A percentile compares a stretch with the other conserved stretches of the same genome.
Conservation (phyloP, 2,113 vertebrate genomes). For the Python bivittatus region DNA sequence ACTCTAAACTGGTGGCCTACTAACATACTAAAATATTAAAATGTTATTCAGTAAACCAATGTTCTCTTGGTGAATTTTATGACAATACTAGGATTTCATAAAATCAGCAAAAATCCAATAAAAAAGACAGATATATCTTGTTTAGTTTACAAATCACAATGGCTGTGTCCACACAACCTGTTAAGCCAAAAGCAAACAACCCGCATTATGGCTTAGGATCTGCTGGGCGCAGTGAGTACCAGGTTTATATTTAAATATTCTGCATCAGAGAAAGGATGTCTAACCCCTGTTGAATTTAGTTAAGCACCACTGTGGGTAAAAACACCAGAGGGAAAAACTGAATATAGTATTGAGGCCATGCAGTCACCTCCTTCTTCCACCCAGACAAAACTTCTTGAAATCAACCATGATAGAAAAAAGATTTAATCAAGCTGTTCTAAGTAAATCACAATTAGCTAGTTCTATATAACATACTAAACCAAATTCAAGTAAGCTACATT, state of each 20-base stretch:
- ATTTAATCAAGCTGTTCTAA: not conserved
- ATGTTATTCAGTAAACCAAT: not conserved
- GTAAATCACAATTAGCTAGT: not conserved
- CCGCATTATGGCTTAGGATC: not conserved
- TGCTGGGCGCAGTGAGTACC: not conserved
- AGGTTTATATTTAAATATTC: not conserved
- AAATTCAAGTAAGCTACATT: too few relatives aligned
- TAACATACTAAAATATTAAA: not conserved
- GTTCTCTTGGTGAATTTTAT: not conserved
- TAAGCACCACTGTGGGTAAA: not conserved
- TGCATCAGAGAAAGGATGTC: not conserved
- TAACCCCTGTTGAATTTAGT: not conserved
- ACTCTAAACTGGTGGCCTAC: not conserved
- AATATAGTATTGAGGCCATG: not conserved
- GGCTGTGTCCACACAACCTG: not conserved
- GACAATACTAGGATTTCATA: not conserved
- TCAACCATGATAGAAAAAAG: not conserved
- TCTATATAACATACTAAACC: not conserved
- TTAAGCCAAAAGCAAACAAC: not conserved
- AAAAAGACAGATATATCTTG: not conserved
- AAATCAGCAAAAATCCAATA: not conserved
- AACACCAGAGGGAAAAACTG: not conserved
- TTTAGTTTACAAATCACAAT: not conserved
- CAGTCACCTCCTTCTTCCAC: not conserved
- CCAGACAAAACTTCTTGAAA: not conserved